Base-by-base conservation (phyloP, 2,113 vertebrate species). In the Centrocercus urophasianus region DNA sequence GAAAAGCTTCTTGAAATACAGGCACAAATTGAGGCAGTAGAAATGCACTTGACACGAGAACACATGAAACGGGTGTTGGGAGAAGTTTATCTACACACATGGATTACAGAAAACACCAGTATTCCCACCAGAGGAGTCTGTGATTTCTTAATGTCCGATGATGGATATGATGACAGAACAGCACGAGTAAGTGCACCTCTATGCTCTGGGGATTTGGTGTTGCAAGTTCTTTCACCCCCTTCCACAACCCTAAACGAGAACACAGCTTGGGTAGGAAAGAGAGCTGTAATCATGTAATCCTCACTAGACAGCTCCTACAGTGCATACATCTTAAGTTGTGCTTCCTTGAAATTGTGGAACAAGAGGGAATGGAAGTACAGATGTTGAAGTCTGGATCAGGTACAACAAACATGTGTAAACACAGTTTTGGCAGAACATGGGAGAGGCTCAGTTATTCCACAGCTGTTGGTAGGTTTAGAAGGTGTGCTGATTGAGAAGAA, bases 41-140 rank as follows among this genome's bases (percentile, higher is more conserved):
- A 99, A 95, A 98, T 98, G 80, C 98, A 99, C 73, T 94, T 99
- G 95, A 98, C 98, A 34, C 97, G 98, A 48, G 98, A 99, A 60
- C 98, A 99, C 96, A 99, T 99, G 98, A 99, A 99, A 97, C 98
- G 98, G 34, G 99, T 99, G n/a, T 89, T 99, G 52, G 99, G 99
- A 8, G 98, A 99, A 82, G 99, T 99, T 36, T 99, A 99, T 95
- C 98, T 99, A 20, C 98, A 99, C 97, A 99, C 98, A 5, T 98
- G 98, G 96, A 98, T 98, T 84, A 98, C 98, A 1, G 98, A 99
- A 84, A 99, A 99, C 97, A 99, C 98, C 76, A 98, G 98, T 96
- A 98, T 99, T 70, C 99, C 99, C 63, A 99, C 99, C 65, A 97
- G 98, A 66, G 99, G 99, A 2, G 97, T 99, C 96, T 98, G 99